A percentile compares a stretch with the other conserved stretches of the same genome.
Conservation (phyloP, 2,797 vertebrate genomes). For the Schizopygopsis pylzovi region DNA sequence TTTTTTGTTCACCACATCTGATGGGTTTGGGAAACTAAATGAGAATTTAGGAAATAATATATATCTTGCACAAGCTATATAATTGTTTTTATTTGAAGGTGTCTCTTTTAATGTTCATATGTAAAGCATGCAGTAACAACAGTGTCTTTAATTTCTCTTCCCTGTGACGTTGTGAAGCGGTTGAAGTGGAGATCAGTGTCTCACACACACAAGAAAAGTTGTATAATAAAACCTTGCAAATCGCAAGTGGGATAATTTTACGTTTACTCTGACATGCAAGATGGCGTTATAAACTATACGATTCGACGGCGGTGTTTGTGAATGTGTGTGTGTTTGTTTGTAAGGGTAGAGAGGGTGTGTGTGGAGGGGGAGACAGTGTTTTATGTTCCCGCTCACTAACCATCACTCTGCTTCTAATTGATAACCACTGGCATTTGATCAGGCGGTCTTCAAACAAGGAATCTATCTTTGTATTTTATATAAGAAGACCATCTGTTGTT, state of each 20-base stretch:
- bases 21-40: background rate
- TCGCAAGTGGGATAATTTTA: background rate
- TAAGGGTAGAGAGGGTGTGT: slow-evolving; percentile 21
- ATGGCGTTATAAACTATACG: background rate
- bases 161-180: background rate
- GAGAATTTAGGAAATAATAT: slow-evolving; percentile 3
- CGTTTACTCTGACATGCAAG: background rate
- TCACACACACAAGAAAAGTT: background rate
- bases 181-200: background rate
- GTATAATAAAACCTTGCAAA: slow-evolving; percentile 8
- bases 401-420: slow-evolving; percentile 74
- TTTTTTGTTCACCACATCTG: slow-evolving; percentile 9
- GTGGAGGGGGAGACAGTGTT: slow-evolving; percentile 55
- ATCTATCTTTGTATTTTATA: slow-evolving; percentile 78
- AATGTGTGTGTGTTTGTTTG: background rate
- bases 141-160: background rate
- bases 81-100: background rate
- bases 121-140: background rate
- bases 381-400: slow-evolving; percentile 72
- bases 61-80: background rate
- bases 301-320: background rate
- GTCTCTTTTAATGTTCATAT: background rate
- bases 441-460: slow-evolving; percentile 77
- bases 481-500: slow-evolving; percentile 81
- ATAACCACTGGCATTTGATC: slow-evolving; percentile 83